Percentiles rank a stretch among this genome's conserved stretches.
phyloP scores from a whole-genome alignment of 2,797 vertebrate genomes.

The Limosa lapponica region DNA sequence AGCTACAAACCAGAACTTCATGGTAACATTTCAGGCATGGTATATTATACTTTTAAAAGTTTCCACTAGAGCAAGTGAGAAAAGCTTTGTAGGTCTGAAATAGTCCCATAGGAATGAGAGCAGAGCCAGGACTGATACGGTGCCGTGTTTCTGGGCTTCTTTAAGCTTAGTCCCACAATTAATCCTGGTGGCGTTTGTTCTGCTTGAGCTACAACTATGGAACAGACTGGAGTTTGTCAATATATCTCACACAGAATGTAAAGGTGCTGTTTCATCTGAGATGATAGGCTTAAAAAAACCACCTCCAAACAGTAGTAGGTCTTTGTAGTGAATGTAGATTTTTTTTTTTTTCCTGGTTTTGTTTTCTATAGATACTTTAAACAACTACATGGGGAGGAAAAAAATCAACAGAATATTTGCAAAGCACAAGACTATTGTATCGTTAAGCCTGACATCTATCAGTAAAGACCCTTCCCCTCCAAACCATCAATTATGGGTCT shows the following conservation, averaged over 20 bases:
- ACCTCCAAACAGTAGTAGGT: background rate
- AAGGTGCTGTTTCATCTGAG: background rate
- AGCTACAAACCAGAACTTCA: background rate
- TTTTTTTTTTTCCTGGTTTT: background rate
- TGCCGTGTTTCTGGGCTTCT: background rate
- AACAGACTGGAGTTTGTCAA: background rate
- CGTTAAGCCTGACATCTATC: background rate
- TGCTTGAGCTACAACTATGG: background rate
- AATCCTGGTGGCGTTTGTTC: background rate
- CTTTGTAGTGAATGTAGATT: background rate
- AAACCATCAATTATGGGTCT: background rate
- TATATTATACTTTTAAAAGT: background rate
- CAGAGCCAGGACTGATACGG: background rate
- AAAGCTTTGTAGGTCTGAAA: background rate
- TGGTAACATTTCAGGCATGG: background rate
- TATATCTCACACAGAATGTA: background rate
- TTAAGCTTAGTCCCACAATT: background rate
- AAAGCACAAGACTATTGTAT: background rate
- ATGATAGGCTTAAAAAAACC: background rate
- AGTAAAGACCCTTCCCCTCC: background rate
- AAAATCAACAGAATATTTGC: background rate
- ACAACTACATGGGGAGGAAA: fast-evolving
- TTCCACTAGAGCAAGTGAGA: background rate
- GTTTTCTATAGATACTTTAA: background rate
- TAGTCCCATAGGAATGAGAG: background rate